These are phyloP conservation scores for Xiphophorus couchianus DNA, from an alignment of 2,113 vertebrate genomes.

Conservation along the genomic window DNA sequence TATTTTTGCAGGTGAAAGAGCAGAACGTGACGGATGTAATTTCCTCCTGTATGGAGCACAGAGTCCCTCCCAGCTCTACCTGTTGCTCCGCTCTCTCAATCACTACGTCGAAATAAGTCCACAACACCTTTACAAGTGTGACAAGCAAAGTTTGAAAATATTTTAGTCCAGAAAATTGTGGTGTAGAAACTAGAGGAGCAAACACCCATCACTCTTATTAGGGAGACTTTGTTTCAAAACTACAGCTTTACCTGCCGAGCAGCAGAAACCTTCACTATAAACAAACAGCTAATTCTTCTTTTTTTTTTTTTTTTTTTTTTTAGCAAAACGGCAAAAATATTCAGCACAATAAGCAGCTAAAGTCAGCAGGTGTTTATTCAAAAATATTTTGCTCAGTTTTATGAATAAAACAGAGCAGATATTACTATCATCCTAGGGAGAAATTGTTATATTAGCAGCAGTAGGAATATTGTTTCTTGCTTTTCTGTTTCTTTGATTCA, in stretches of 20 bases:
- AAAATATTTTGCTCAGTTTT: too few species aligned
- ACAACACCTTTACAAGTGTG: background rate
- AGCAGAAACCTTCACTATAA: too few species aligned
- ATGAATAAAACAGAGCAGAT: background rate
- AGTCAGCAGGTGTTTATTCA: background rate
- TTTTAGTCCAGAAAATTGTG: too few species aligned
- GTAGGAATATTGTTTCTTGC: background rate
- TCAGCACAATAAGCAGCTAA: background rate
- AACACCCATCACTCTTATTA: too few species aligned
- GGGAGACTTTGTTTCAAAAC: too few species aligned
- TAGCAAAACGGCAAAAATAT: background rate
- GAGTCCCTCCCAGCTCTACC: background rate
- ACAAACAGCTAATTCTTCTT: background rate
- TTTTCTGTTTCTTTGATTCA: background rate
- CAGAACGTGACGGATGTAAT: background rate
- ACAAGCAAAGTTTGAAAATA: too few species aligned
- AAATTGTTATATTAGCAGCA: background rate
- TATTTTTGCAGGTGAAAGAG: background rate
- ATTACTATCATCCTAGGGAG: background rate
- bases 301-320: background rate
- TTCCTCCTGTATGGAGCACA: background rate
- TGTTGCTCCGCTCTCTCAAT: background rate
- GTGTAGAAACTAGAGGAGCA: too few species aligned
- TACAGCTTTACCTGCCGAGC: too few species aligned
- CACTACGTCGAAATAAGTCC: background rate